Percentiles rank a stretch among this genome's conserved stretches.
Conservation (phyloP, 2,888 invertebrate genomes). For the Limenitis camilla region DNA sequence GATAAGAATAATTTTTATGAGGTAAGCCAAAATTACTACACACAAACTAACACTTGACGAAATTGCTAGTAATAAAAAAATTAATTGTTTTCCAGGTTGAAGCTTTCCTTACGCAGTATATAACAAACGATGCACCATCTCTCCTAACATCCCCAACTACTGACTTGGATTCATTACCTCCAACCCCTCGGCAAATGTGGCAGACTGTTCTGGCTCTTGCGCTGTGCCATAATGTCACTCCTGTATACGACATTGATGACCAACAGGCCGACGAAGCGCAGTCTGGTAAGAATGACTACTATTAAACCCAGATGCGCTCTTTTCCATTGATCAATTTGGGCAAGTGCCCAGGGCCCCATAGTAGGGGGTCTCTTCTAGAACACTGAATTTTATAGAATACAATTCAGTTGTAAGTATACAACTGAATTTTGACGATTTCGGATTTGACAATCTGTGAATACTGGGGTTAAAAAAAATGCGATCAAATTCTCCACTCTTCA, state of each 20-base stretch:
- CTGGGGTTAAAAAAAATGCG: too few species aligned
- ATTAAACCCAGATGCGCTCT: not conserved
- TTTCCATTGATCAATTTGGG: too few species aligned
- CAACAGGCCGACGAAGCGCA: slow-evolving; percentile 47
- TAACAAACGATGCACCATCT: slow-evolving; percentile 57
- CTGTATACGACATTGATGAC: slow-evolving; percentile 83
- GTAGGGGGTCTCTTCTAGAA: too few species aligned
- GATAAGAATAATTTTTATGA: slow-evolving; percentile 90
- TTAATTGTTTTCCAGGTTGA: slow-evolving; percentile 47
- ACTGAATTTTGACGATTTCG: too few species aligned
- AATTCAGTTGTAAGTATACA: too few species aligned
- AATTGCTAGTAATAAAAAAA: not conserved
- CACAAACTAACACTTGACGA: not conserved
- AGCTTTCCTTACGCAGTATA: slow-evolving; percentile 58
- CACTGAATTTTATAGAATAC: too few species aligned
- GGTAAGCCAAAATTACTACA: slow-evolving; percentile 45
- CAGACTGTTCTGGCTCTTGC: slow-evolving; percentile 95
- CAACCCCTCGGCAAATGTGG: slow-evolving; percentile 78
- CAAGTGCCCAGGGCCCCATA: too few species aligned
- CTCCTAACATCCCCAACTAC: slow-evolving; percentile 60
- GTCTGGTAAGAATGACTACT: slow-evolving; percentile 37
- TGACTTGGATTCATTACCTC: slow-evolving; percentile 25
- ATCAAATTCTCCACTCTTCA: too few species aligned
- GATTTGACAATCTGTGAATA: too few species aligned
- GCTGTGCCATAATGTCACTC: slow-evolving; percentile 99